These are phyloP conservation scores for Myotis lucifugus DNA, from an alignment of 2,113 vertebrate species.

Conservation along the genomic window DNA sequence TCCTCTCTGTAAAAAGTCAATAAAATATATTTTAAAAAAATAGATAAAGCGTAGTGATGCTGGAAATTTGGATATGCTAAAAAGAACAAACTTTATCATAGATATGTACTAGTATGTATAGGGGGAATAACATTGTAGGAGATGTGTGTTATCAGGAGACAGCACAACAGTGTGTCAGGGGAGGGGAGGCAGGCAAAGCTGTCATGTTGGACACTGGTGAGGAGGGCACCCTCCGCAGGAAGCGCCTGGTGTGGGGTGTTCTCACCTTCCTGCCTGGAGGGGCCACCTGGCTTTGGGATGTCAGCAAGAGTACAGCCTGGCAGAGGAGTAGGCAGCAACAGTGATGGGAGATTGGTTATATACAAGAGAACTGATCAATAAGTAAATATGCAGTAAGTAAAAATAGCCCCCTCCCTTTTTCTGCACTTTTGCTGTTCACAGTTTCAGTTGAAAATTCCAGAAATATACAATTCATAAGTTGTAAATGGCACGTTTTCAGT, in stretches of 20 bases:
- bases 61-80: too few species aligned
- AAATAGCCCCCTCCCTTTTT: neutral
- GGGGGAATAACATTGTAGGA: neutral
- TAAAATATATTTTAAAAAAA: too few species aligned
- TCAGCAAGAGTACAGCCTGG: neutral
- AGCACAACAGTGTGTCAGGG: neutral
- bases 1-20: too few species aligned
- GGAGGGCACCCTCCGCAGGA: neutral
- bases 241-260: neutral
- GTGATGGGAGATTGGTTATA: neutral
- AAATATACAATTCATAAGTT: neutral
- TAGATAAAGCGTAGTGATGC: too few species aligned
- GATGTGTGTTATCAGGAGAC: neutral
- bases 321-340: neutral
- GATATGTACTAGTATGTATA: too few species aligned
- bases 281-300: neutral
- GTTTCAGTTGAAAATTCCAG: neutral
- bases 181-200: neutral
- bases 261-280: neutral
- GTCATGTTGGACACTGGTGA: neutral
- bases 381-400: neutral
- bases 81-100: too few species aligned
- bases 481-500: neutral
- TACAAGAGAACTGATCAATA: neutral
- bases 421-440: neutral